Evolutionary conservation across 2,797 vertebrate species (phyloP).

Genomic region (Sorex maritimensis): DNA sequence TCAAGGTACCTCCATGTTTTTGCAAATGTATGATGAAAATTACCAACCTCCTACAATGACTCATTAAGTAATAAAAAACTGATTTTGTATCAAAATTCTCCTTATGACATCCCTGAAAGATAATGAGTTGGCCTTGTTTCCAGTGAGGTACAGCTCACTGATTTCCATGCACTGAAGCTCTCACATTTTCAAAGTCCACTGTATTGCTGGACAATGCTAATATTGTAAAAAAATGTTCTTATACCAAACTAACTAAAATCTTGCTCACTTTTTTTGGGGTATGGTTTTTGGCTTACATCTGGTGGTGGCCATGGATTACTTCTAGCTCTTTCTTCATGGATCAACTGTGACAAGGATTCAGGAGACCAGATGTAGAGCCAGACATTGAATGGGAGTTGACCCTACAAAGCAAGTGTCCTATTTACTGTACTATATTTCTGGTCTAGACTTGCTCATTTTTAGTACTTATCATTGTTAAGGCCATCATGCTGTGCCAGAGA

Average conservation of each 20-base stretch:
- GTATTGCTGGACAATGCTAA: neutral
- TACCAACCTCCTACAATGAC: neutral
- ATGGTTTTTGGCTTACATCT: too few relatives aligned
- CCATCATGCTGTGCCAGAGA: constrained; percentile 16
- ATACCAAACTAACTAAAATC: constrained; percentile 25
- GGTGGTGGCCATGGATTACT: too few relatives aligned
- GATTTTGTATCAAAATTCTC: neutral
- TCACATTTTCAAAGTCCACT: neutral
- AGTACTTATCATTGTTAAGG: constrained; percentile 13
- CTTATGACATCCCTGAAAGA: neutral
- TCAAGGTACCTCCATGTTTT: neutral
- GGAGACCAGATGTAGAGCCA: too few relatives aligned
- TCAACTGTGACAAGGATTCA: too few relatives aligned
- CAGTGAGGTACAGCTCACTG: neutral
- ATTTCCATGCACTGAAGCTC: neutral
- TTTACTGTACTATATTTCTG: too few relatives aligned
- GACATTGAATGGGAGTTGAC: too few relatives aligned
- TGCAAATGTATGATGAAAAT: neutral
- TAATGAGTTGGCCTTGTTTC: neutral
- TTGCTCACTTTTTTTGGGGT: neutral
- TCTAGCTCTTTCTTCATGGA: too few relatives aligned
- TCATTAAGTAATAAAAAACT: constrained; percentile 28
- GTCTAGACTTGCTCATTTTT: constrained; percentile 4
- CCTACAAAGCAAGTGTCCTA: too few relatives aligned
- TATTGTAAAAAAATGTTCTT: constrained; percentile 20